Evolutionary conservation across 2,113 vertebrate species (phyloP).

Genomic region (Shinisaurus crocodilurus): DNA sequence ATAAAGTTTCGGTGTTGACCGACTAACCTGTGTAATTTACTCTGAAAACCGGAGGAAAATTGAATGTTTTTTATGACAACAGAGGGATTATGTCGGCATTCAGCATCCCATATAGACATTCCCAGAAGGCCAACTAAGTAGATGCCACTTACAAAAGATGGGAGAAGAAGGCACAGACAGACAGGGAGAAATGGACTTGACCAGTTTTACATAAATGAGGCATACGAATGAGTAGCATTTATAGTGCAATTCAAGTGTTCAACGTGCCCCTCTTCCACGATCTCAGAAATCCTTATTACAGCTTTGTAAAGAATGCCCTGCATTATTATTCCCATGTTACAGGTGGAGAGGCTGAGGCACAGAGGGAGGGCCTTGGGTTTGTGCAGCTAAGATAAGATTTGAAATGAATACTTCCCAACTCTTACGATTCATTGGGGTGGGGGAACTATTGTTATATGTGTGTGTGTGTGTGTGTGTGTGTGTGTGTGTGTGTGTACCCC

Average conservation of each 20-base stretch:
- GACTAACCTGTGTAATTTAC: slow-evolving; percentile 73
- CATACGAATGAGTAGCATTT: not conserved
- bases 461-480: not conserved
- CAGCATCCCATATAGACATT: slow-evolving; percentile 51
- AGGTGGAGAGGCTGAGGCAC: too few species aligned
- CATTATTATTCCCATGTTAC: not conserved
- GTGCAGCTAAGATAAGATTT: too few species aligned
- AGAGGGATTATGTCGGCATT: slow-evolving; percentile 62
- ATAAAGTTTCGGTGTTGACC: slow-evolving; percentile 68
- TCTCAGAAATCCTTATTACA: not conserved
- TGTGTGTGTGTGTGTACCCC: too few species aligned
- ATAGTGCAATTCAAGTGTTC: not conserved
- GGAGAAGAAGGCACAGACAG: not conserved
- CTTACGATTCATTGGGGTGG: too few species aligned
- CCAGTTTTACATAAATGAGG: not conserved
- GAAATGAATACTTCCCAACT: too few species aligned
- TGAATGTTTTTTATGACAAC: slow-evolving; percentile 68
- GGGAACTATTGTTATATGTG: not conserved
- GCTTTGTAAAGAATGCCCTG: not conserved
- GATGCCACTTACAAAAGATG: not conserved
- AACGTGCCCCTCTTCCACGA: not conserved
- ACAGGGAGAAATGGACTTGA: not conserved
- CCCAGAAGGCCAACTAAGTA: slow-evolving; percentile 30
- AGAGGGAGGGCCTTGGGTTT: too few species aligned
- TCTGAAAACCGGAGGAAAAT: slow-evolving; percentile 69